These are phyloP conservation scores for Caenorhabditis sp. DNA, from an alignment of 2,888 invertebrate genomes.

Conservation along the genomic window DNA sequence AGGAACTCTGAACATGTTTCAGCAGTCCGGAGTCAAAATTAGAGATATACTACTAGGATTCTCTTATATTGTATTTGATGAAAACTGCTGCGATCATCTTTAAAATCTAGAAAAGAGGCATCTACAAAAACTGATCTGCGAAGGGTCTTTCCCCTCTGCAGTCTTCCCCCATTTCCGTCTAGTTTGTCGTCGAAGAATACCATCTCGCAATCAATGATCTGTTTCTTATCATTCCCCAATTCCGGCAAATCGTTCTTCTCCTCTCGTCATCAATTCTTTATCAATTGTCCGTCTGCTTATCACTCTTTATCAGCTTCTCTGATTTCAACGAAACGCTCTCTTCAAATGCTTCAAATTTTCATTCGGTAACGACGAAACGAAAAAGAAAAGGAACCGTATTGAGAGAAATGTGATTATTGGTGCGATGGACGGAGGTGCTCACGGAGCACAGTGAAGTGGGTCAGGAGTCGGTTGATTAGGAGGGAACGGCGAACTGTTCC, in stretches of 20 bases:
- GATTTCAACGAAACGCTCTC: slow-evolving; percentile 9
- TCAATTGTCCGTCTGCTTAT: background rate
- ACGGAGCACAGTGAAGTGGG: slow-evolving; percentile 46
- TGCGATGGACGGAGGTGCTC: slow-evolving; percentile 37
- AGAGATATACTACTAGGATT: too few relatives aligned
- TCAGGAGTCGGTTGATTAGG: slow-evolving; percentile 23
- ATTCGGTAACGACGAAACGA: slow-evolving; percentile 13
- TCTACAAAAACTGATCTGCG: too few relatives aligned
- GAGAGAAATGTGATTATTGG: slow-evolving; percentile 52
- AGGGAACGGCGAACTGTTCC: slow-evolving; percentile 59
- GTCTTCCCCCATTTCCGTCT: background rate
- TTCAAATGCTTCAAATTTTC: slow-evolving; percentile 21
- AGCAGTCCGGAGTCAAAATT: too few relatives aligned
- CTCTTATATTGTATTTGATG: too few relatives aligned
- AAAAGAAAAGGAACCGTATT: slow-evolving; percentile 35
- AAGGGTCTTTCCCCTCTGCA: background rate
- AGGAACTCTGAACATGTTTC: too few relatives aligned
- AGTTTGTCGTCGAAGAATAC: background rate
- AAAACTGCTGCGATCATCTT: too few relatives aligned
- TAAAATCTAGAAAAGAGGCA: too few relatives aligned
- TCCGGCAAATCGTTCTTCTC: slow-evolving; percentile 17
- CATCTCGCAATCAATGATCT: background rate
- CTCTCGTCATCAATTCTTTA: slow-evolving; percentile 16
- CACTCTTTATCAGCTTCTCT: background rate
- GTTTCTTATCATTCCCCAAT: background rate